phyloP scores from a whole-genome alignment of 2,113 vertebrate species.

The Nesospiza acunhae region DNA sequence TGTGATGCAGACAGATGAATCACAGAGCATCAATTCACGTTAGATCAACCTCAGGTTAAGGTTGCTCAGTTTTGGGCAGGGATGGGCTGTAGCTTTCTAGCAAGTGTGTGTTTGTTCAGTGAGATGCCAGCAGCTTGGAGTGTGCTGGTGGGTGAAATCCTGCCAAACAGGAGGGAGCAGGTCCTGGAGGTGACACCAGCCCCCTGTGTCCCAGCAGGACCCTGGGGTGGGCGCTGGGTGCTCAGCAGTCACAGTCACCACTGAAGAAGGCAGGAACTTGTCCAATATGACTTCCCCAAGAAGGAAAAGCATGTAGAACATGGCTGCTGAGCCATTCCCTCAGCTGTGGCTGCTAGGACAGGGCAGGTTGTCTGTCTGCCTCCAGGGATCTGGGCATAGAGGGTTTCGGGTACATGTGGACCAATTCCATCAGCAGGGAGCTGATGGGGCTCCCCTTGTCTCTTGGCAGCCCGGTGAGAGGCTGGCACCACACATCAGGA shows the following conservation, averaged over 20 bases:
- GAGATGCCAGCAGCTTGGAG: neutral
- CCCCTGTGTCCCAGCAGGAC: neutral
- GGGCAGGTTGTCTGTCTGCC: neutral
- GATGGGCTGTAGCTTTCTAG: neutral
- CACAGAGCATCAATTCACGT: neutral
- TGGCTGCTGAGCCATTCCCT: neutral
- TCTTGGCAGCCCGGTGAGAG: neutral
- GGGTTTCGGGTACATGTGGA: neutral
- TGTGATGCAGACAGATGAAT: slow-evolving; percentile 17
- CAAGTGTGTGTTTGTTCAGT: neutral
- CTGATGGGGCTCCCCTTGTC: neutral
- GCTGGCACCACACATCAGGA: accelerated
- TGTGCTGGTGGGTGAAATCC: neutral
- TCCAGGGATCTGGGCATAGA: accelerated
- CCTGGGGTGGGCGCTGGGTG: accelerated
- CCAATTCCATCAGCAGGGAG: neutral
- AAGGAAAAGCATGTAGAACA: neutral
- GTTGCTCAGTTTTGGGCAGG: neutral
- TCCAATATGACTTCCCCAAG: neutral
- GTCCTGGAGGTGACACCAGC: neutral
- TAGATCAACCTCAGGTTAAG: neutral
- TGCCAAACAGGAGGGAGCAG: neutral
- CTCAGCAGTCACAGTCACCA: accelerated
- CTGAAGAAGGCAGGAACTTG: neutral
- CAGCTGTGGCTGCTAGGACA: neutral